phyloP scores from a whole-genome alignment of 1,140 invertebrate species.

The Drosophila leontia region DNA sequence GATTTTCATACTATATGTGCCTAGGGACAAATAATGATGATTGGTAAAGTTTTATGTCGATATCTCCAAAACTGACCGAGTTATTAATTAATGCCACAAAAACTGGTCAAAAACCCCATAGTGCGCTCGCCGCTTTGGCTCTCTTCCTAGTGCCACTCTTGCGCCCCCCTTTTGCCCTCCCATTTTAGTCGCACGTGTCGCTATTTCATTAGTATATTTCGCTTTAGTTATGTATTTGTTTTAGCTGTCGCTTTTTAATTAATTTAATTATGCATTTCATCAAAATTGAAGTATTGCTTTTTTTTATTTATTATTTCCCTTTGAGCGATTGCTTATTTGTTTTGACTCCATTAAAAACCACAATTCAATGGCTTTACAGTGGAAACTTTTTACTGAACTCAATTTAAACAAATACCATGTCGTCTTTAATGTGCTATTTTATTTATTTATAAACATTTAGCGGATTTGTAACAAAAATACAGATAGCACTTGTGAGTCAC shows the following conservation, averaged over 20 bases:
- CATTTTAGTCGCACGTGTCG: conserved; percentile 66
- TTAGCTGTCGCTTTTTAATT: conserved; percentile 27
- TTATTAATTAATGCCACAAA: too few relatives aligned
- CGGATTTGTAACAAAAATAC: conserved; percentile 27
- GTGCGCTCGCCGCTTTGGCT: conserved; percentile 2
- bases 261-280: conserved; percentile 57
- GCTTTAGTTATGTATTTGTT: conserved; percentile 1
- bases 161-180: background rate
- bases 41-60: too few relatives aligned
- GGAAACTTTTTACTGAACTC: background rate
- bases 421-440: conserved; percentile 22
- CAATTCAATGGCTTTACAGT: background rate
- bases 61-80: too few relatives aligned
- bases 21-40: too few relatives aligned
- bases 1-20: too few relatives aligned
- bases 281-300: background rate
- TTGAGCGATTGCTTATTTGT: too few relatives aligned
- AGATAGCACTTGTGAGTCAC: conserved; percentile 38
- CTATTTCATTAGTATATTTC: conserved; percentile 8
- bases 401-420: conserved; percentile 8
- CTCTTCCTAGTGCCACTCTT: background rate
- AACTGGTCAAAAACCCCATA: too few relatives aligned
- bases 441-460: conserved; percentile 49
- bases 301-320: background rate
- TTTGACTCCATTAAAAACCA: background rate